phyloP scores from a whole-genome alignment of 2,113 vertebrate genomes.

The Pionites leucogaster region DNA sequence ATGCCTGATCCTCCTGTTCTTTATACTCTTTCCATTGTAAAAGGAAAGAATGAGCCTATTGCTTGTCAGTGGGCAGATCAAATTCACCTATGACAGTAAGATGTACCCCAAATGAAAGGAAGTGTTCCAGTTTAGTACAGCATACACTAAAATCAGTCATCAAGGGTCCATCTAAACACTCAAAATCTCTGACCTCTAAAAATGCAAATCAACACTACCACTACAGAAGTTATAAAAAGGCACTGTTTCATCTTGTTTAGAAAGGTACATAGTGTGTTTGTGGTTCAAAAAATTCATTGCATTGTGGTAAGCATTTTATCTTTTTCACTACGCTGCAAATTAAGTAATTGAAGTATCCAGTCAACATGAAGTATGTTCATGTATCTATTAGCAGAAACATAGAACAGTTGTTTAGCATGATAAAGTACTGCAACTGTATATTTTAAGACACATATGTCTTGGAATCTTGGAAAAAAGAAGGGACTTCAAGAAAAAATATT shows the following conservation, averaged over 20 bases:
- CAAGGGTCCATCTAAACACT: neutral
- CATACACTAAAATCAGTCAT: neutral
- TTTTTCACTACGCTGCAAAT: neutral
- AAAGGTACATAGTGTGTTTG: neutral
- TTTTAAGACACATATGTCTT: neutral
- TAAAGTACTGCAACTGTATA: neutral
- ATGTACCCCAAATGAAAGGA: neutral
- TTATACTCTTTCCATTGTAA: neutral
- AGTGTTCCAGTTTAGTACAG: neutral
- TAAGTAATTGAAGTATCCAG: neutral
- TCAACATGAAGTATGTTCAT: neutral
- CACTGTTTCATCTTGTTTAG: neutral
- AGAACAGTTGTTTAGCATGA: neutral
- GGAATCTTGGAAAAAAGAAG: neutral
- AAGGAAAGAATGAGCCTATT: neutral
- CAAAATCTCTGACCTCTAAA: neutral
- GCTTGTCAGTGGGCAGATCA: neutral
- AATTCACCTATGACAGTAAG: neutral
- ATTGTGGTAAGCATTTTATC: fast-evolving
- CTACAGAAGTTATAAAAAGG: neutral
- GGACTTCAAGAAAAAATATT: neutral
- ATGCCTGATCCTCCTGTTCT: neutral
- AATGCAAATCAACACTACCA: neutral
- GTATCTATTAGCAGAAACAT: neutral
- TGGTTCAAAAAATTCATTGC: neutral